phyloP scores from a whole-genome alignment of 2,113 vertebrate species.

The Crotalus tigris region DNA sequence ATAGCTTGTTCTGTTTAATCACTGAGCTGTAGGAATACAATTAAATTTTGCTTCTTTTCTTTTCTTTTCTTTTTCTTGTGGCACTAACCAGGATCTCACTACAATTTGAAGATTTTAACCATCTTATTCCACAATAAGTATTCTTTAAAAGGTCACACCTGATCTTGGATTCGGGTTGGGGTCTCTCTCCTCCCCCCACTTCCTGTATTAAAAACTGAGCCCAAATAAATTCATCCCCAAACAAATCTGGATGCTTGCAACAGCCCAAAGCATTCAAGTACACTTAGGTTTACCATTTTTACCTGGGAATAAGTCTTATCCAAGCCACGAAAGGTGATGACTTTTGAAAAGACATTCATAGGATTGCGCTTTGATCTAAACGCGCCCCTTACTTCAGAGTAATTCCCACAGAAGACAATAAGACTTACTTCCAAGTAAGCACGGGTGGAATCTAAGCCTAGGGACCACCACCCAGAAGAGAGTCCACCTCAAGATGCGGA shows the following conservation, averaged over 20 bases:
- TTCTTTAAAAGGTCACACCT: conserved; percentile 38
- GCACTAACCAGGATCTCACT: background rate
- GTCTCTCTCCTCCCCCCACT: background rate
- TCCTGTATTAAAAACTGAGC: background rate
- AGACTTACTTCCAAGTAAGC: background rate
- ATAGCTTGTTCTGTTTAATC: conserved; percentile 35
- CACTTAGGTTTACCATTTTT: too few species aligned
- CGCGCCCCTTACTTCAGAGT: background rate
- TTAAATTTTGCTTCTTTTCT: background rate
- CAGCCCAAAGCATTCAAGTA: background rate
- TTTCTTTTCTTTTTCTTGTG: background rate
- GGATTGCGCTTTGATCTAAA: background rate
- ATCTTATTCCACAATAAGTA: background rate
- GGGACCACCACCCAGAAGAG: background rate
- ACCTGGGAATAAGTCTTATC: background rate
- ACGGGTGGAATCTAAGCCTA: too few species aligned
- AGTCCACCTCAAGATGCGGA: background rate
- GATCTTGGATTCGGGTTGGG: background rate
- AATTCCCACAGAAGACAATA: background rate
- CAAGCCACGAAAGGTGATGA: background rate
- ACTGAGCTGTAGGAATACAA: background rate
- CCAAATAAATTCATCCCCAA: background rate
- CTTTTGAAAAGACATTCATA: background rate
- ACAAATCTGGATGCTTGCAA: background rate
- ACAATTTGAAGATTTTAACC: conserved; percentile 6